Evolutionary conservation across 2,113 vertebrate species (phyloP).

Genomic region (Rallus limicola): DNA sequence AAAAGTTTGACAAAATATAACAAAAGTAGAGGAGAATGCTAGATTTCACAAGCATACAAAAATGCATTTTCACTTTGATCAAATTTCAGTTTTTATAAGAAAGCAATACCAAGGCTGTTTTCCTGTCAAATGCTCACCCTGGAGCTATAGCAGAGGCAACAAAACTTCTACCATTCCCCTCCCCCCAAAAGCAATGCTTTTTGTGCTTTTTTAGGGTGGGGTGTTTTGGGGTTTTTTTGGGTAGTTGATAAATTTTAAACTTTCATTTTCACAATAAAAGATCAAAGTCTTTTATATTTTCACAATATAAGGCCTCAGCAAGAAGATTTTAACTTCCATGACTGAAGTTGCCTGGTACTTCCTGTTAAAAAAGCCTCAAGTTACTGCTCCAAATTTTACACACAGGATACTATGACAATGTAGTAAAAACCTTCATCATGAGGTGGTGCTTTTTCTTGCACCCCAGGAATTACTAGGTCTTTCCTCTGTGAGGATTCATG

Average conservation of each 20-base stretch:
- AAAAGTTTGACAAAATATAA: not conserved
- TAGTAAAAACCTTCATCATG: not conserved
- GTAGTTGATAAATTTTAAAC: not conserved
- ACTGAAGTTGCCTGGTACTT: not conserved
- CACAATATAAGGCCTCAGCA: not conserved
- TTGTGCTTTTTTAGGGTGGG: too few species aligned
- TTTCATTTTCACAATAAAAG: not conserved
- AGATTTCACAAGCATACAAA: not conserved
- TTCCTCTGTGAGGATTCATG: not conserved
- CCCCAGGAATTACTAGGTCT: not conserved
- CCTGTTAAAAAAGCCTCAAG: not conserved
- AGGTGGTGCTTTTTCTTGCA: not conserved
- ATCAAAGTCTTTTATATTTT: not conserved
- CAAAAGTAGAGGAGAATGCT: not conserved
- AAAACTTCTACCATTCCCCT: not conserved
- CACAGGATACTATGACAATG: rapidly evolving
- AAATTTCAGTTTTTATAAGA: conserved; percentile 4
- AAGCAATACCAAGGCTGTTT: conserved; percentile 14
- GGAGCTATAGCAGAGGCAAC: not conserved
- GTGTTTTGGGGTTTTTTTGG: not conserved
- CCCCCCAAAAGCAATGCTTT: not conserved
- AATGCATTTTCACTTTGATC: not conserved
- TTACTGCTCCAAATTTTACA: not conserved
- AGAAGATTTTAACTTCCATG: not conserved
- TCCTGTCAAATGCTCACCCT: not conserved